Base-by-base conservation (phyloP, 2,888 invertebrate species). In the Folsomia candida region DNA sequence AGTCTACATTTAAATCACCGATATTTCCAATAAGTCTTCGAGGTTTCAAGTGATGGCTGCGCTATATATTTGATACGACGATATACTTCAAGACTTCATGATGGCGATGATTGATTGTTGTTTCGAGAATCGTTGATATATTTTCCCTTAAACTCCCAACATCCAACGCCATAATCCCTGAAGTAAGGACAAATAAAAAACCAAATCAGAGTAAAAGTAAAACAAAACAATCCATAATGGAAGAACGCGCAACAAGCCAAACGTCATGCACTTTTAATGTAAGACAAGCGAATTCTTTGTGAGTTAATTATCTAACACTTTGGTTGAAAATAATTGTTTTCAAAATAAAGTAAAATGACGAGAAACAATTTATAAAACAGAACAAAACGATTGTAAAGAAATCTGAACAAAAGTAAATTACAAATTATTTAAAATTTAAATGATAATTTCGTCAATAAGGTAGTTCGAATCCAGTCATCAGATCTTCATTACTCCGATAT, bases 401-500 rank as follows among this genome's bases (percentile, higher is more conserved):
- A 20, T 24, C 57, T 11, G 6, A 6, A 22, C 11, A n/a, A 14
- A 57, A 9, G 24, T 20, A 14, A 57, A n/a, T 9, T 9, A 9
- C 20, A 14, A 14, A 22, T 37, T 37, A 37, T 9, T 9, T 37
- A 37, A 37, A 37, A 37, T 37, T 37, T 4, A 60, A 60, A 22
- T 25, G 24, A 20, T 26, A 60, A 6, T 60, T 24, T 62, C 37
- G 37, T 37, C 37, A 62, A 29, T 62, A 62, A 14, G 62, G 62
- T 11, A 62, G 62, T 29, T 62, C 62, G 24, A 29, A 62, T 18
- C 62, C 62, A 29, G 62, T 62, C 62, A 62, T 62, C 9, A 62
- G 26, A 29, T 62, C 62, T 62, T 62, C 62, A 29, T 62, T 27
- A 25, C 62, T 62, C n/a, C 62, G 27, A 20, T 62, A 62, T 62